Evolutionary conservation across 2,797 vertebrate species (phyloP).

Genomic region (Xyrichtys novacula): DNA sequence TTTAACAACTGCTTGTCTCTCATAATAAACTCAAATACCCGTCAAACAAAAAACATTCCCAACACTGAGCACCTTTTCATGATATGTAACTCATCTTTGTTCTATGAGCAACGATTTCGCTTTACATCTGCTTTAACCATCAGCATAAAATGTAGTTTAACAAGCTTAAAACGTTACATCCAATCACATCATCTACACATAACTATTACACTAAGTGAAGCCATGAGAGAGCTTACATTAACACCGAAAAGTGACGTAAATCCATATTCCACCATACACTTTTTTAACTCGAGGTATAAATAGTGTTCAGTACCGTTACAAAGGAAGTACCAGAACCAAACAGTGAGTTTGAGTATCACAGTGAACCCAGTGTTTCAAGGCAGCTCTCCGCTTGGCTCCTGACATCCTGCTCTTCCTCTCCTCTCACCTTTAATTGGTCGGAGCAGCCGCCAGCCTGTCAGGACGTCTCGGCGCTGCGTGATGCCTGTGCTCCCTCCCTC

Average conservation of each 20-base stretch:
- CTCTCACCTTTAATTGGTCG: slow-evolving; percentile 68
- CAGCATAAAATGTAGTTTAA: background rate
- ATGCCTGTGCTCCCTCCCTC: slow-evolving; percentile 44
- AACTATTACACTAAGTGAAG: background rate
- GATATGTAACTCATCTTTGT: too few species aligned
- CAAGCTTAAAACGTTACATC: background rate
- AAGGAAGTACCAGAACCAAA: background rate
- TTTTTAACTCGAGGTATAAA: background rate
- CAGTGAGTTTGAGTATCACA: slow-evolving; percentile 29
- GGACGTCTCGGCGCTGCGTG: slow-evolving; percentile 49
- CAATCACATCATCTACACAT: too few species aligned
- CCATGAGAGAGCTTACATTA: too few species aligned
- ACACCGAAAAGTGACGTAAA: background rate
- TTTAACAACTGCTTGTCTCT: background rate
- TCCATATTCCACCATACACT: background rate
- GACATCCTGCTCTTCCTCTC: slow-evolving; percentile 67
- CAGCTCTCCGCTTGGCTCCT: slow-evolving; percentile 39
- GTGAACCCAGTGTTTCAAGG: slow-evolving; percentile 46
- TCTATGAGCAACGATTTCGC: too few species aligned
- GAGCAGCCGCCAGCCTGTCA: slow-evolving; percentile 29
- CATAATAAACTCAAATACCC: background rate
- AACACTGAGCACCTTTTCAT: too few species aligned
- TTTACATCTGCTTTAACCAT: background rate
- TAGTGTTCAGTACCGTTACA: background rate
- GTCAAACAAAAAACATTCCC: too few species aligned